A percentile compares a stretch with the other conserved stretches of the same genome.
Evolutionary conservation across 2,888 invertebrate species (phyloP).

Genomic region (Caenorhabditis sp.): DNA sequence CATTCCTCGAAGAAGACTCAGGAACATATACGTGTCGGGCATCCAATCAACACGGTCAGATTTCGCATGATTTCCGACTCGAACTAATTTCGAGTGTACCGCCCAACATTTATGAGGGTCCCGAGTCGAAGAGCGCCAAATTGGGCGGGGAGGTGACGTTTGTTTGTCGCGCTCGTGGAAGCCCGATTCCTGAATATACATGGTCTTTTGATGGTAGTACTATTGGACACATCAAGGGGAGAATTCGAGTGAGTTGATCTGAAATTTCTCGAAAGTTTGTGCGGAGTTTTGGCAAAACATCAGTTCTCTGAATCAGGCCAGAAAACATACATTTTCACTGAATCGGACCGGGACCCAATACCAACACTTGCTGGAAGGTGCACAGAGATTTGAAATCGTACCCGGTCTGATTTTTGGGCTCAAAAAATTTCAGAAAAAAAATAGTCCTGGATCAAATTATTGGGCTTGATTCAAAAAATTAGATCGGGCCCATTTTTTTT

Average conservation of each 20-base stretch:
- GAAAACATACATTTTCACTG: too few species aligned
- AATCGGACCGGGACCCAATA: too few species aligned
- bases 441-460: too few species aligned
- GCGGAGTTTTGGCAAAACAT: not conserved
- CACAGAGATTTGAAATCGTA: too few species aligned
- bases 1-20: slow-evolving; percentile 66
- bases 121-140: slow-evolving; percentile 39
- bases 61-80: slow-evolving; percentile 42
- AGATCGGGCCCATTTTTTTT: too few species aligned
- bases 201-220: slow-evolving; percentile 83
- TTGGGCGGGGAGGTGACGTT: slow-evolving; percentile 77
- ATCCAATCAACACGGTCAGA: slow-evolving; percentile 63
- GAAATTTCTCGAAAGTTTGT: not conserved
- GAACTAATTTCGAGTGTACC: slow-evolving; percentile 54
- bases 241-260: slow-evolving; percentile 69
- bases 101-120: slow-evolving; percentile 61
- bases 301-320: not conserved
- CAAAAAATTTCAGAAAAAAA: too few species aligned
- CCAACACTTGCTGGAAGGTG: too few species aligned
- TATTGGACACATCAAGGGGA: slow-evolving; percentile 66
- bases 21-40: slow-evolving; percentile 71
- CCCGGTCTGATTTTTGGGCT: too few species aligned
- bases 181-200: slow-evolving; percentile 83
- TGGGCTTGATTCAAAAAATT: too few species aligned
- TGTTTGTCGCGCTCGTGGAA: slow-evolving; percentile 83